Percentiles rank a stretch among this genome's conserved stretches.
phyloP scores from a whole-genome alignment of 2,113 vertebrate genomes.

The Nothocercus nigrocapillus region DNA sequence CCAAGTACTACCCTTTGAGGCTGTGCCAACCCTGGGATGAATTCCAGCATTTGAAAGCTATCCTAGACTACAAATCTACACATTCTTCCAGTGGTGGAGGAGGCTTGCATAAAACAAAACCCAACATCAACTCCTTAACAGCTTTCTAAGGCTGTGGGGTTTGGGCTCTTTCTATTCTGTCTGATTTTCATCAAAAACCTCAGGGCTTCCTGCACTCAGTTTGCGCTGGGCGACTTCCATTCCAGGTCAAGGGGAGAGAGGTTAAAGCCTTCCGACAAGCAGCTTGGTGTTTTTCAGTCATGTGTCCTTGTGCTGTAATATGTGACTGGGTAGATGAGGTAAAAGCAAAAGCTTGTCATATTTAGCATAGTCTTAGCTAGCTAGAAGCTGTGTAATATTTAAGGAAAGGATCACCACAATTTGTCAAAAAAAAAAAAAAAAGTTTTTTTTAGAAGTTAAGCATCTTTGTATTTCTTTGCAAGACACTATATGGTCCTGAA shows the following conservation, averaged over 20 bases:
- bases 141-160: neutral
- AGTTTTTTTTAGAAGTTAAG: neutral
- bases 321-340: neutral
- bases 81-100: slow-evolving; percentile 11
- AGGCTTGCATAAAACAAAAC: slow-evolving; percentile 24
- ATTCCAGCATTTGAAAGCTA: slow-evolving; percentile 42
- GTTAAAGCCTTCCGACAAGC: slow-evolving; percentile 16
- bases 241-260: neutral
- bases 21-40: slow-evolving; percentile 51
- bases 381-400: neutral
- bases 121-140: neutral
- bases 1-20: slow-evolving; percentile 44
- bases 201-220: slow-evolving; percentile 17
- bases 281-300: slow-evolving; percentile 4
- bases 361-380: neutral
- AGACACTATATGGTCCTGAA: neutral
- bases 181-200: slow-evolving; percentile 10
- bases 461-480: neutral
- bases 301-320: neutral
- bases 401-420: neutral
- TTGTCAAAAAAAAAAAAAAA: neutral
- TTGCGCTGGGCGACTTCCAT: slow-evolving; percentile 1
- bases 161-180: neutral
- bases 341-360: neutral
- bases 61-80: slow-evolving; percentile 17